Evolutionary conservation across 2,797 vertebrate species (phyloP).

Genomic region (Sorex maritimensis): DNA sequence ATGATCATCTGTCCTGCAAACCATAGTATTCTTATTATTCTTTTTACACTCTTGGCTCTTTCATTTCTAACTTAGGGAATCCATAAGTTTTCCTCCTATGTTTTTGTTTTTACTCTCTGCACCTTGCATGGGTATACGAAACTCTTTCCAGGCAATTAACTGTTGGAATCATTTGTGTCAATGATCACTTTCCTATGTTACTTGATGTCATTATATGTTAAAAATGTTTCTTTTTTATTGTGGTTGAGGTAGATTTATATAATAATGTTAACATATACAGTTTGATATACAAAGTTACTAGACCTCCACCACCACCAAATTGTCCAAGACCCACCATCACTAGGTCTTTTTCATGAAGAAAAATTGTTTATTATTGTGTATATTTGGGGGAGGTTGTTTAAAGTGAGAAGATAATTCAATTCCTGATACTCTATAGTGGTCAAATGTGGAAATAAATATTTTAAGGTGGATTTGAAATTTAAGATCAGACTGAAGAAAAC

Average conservation of each 20-base stretch:
- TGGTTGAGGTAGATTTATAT: too few relatives aligned
- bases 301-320: too few relatives aligned
- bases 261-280: too few relatives aligned
- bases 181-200: constrained; percentile 14
- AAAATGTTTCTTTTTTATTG: background rate
- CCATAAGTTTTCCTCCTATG: background rate
- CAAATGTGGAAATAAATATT: constrained; percentile 20
- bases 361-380: background rate
- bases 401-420: constrained; percentile 12
- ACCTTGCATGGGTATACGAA: background rate
- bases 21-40: background rate
- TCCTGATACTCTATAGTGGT: background rate
- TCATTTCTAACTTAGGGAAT: background rate
- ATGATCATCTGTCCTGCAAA: background rate
- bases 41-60: background rate
- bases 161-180: constrained; percentile 8
- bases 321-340: too few relatives aligned
- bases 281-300: too few relatives aligned
- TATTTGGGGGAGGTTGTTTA: constrained; percentile 9
- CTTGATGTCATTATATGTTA: constrained; percentile 2
- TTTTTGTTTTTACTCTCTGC: background rate
- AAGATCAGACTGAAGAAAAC: constrained; percentile 35
- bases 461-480: constrained; percentile 10
- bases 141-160: background rate
- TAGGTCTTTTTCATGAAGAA: too few relatives aligned